Percentiles rank a stretch among this genome's conserved stretches.
phyloP scores from a whole-genome alignment of 2,888 invertebrate genomes.

The Orchesellides sinensis region DNA sequence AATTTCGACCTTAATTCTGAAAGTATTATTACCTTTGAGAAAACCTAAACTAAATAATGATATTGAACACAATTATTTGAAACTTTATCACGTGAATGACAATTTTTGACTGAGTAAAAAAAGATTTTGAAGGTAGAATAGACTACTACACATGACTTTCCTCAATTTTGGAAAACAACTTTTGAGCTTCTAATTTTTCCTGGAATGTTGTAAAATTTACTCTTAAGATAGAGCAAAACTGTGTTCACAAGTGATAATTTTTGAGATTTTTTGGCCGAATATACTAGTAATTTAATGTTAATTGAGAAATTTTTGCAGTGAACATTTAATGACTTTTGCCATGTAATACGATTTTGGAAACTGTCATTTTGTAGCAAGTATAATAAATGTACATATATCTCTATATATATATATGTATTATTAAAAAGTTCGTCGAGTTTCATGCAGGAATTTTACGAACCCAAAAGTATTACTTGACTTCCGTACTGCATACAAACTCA shows the following conservation, averaged over 20 bases:
- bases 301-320: neutral
- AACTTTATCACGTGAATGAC: neutral
- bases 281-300: neutral
- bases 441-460: neutral
- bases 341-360: too few species aligned
- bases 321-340: neutral
- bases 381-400: neutral
- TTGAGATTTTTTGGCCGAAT: neutral
- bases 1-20: slow-evolving; percentile 12
- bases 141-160: neutral
- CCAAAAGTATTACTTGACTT: too few species aligned
- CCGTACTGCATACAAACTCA: neutral
- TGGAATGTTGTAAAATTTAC: slow-evolving; percentile 3
- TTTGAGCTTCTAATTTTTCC: slow-evolving; percentile 32
- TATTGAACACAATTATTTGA: neutral
- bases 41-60: neutral
- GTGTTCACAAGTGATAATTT: slow-evolving; percentile 33
- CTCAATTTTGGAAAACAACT: neutral
- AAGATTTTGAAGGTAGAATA: neutral
- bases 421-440: neutral
- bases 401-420: neutral
- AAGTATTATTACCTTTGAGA: neutral
- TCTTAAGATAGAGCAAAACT: slow-evolving; percentile 14
- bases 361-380: neutral
- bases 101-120: neutral